Base-by-base conservation (phyloP, 1,140 invertebrate genomes). In the Caenorhabditis briggsae region DNA sequence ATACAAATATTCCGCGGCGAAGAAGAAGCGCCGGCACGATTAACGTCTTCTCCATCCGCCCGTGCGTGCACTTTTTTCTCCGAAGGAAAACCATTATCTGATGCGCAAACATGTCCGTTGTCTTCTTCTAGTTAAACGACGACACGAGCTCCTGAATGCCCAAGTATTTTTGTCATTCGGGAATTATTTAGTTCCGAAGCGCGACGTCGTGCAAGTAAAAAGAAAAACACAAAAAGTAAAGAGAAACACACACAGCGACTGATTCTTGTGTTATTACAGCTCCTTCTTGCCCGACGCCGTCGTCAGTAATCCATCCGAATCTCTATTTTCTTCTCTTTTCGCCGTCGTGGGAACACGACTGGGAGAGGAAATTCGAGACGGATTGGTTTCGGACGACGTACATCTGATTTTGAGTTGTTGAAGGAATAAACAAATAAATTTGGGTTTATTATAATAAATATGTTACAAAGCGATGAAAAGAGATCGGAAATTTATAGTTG, bases 241-340 rank as follows among this genome's bases (percentile, higher is more conserved):
- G 20, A 46, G 16, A n/a, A 70, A 46, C 14, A 70, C 16, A 70
- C 18, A 78, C n/a, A 46, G 6, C 46, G 14, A 12, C 46, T 78
- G 70, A 78, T 70, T 70, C 64, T 70, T 70, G 64, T 70, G 64
- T 70, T 70, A 70, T 70, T 70, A 70, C 18, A 70, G 64, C n/a
- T 6, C 33, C 12, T 78, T 46, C 7, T n/a, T 41, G 43, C 64
- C n/a, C 41, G 11, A 8, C 5, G 18, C 43, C 64, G 64, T n/a
- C 64, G 64, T 70, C 64, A 48, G 43, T 43, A 70, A 70, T 70
- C 43, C 64, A 70, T 70, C 41, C 64, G 64, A 70, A 70, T 70
- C 64, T 70, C 64, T 70, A 14, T 46, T 46, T 46, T 23, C n/a
- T 46, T 23, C n/a, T 78, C 14, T 18, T 25, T n/a, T 70, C 8